Conservation (phyloP, 2,113 vertebrate genomes). For the Nestor notabilis region DNA sequence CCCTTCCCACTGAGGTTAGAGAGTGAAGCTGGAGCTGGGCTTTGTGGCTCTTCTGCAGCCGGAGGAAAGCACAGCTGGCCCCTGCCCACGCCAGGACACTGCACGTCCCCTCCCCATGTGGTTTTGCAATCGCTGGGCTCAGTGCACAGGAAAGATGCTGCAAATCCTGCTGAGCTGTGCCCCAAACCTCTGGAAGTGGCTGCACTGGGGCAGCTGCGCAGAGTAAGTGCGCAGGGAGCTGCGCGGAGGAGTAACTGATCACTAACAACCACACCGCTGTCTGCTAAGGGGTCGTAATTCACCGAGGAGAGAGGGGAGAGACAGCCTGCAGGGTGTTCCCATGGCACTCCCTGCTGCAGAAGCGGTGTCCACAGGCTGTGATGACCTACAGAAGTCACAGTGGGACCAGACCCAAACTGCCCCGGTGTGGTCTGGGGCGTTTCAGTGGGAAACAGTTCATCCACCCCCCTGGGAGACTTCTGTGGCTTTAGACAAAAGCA, state of each 20-base stretch:
- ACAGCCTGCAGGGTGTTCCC: background rate
- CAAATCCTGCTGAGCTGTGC: background rate
- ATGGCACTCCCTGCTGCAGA: background rate
- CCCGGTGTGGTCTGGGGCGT: background rate
- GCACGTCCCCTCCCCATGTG: background rate
- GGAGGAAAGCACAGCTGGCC: constrained; percentile 31
- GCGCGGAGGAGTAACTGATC: background rate
- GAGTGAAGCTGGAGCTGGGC: background rate
- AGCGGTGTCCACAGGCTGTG: background rate
- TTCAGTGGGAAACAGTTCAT: background rate
- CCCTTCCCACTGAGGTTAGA: background rate
- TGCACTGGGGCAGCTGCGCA: background rate
- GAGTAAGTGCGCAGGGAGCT: background rate
- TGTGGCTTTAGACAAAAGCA: background rate
- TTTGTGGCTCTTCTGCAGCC: rapidly evolving
- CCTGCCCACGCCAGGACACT: background rate
- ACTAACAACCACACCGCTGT: background rate
- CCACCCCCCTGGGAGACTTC: background rate
- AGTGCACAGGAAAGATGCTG: background rate
- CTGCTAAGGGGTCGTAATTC: background rate
- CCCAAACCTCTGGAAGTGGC: background rate
- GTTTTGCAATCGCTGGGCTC: constrained; percentile 28
- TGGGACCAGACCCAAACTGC: background rate
- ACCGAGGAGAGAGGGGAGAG: background rate
- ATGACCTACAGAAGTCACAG: background rate